phyloP scores from a whole-genome alignment of 2,797 vertebrate species.

The Halcyon chelicuti region DNA sequence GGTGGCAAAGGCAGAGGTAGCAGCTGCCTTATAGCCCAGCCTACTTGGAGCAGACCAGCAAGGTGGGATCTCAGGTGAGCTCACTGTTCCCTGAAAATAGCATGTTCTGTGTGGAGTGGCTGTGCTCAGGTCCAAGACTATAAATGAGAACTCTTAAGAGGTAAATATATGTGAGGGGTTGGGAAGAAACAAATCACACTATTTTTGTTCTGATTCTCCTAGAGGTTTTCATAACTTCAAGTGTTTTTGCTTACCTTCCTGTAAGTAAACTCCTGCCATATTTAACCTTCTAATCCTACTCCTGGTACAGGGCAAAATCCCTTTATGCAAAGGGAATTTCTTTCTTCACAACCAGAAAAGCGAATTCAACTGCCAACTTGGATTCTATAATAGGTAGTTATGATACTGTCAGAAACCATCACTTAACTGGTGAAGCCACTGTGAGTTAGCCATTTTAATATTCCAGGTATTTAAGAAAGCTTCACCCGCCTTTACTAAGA shows the following conservation, averaged over 20 bases:
- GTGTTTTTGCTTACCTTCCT: neutral
- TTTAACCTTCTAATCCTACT: neutral
- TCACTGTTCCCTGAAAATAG: neutral
- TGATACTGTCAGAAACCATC: neutral
- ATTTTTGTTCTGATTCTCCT: neutral
- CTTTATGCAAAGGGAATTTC: neutral
- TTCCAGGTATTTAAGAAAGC: neutral
- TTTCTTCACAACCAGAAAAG: neutral
- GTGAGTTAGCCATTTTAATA: neutral
- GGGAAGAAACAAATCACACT: neutral
- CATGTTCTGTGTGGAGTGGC: neutral
- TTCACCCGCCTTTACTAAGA: conserved; percentile 10
- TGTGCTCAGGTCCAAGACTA: neutral
- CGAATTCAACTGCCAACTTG: neutral
- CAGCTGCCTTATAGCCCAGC: neutral
- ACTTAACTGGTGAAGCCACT: neutral
- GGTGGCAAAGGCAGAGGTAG: neutral
- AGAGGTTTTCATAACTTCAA: neutral
- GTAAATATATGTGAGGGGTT: neutral
- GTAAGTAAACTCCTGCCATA: neutral
- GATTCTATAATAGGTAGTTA: neutral
- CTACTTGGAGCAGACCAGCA: neutral
- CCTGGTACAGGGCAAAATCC: neutral
- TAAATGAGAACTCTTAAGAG: neutral
- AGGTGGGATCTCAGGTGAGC: neutral